Conservation (phyloP, 1,140 invertebrate genomes). For the Pachypsylla venusta region DNA sequence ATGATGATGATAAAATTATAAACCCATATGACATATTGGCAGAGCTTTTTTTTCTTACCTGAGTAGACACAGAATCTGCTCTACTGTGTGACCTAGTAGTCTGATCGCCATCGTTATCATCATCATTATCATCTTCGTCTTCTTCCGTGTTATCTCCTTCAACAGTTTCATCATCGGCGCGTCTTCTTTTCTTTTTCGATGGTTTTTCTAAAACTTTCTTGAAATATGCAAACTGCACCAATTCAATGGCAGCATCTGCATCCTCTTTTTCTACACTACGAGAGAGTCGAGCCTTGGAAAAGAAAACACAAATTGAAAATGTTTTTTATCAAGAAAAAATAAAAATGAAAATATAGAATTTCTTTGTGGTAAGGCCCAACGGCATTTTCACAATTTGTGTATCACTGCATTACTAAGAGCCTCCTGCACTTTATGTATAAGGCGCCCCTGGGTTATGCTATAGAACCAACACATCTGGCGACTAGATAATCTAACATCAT, state of each 20-base stretch:
- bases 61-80: neutral
- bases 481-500: too few relatives aligned
- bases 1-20: too few relatives aligned
- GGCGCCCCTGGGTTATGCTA: too few relatives aligned
- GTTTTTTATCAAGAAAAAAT: too few relatives aligned
- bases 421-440: too few relatives aligned
- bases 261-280: slow-evolving; percentile 67
- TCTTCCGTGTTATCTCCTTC: slow-evolving; percentile 15
- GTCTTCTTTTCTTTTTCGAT: slow-evolving; percentile 47
- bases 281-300: slow-evolving; percentile 64
- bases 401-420: too few relatives aligned
- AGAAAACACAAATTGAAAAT: too few relatives aligned
- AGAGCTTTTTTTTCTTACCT: neutral
- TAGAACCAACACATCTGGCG: too few relatives aligned
- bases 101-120: neutral
- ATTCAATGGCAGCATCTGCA: slow-evolving; percentile 80
- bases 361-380: too few relatives aligned
- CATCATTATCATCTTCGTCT: slow-evolving; percentile 17
- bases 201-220: slow-evolving; percentile 78
- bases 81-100: neutral
- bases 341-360: too few relatives aligned
- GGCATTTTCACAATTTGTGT: too few relatives aligned
- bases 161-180: slow-evolving; percentile 23
- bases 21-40: too few relatives aligned
- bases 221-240: slow-evolving; percentile 96